Evolutionary conservation across 1,140 invertebrate species (phyloP).

Genomic region (Orussus abietinus): DNA sequence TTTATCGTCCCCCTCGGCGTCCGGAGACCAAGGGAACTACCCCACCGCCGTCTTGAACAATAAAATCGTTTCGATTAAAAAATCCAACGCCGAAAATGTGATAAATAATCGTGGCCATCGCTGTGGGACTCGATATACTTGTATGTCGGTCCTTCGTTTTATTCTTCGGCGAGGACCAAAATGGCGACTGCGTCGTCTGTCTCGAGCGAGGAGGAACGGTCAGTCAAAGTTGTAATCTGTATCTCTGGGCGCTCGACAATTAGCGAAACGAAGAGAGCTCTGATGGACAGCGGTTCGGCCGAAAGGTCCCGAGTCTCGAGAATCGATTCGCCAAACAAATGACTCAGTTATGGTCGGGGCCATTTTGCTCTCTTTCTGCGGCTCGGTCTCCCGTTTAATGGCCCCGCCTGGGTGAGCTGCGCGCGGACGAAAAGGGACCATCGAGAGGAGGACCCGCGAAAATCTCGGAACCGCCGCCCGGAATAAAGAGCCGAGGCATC

Average conservation of each 20-base stretch:
- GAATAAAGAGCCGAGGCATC: slow-evolving; percentile 19
- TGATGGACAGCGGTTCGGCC: slow-evolving; percentile 15
- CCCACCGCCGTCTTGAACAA: not conserved
- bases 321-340: slow-evolving; percentile 40
- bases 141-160: slow-evolving; percentile 1
- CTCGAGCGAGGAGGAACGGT: not conserved
- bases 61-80: too few relatives aligned
- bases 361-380: slow-evolving; percentile 8
- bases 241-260: slow-evolving; percentile 19
- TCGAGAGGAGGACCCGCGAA: slow-evolving; percentile 5
- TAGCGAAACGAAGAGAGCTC: slow-evolving; percentile 11
- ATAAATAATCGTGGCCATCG: not conserved
- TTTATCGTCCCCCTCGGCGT: not conserved
- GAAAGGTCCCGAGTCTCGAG: slow-evolving; percentile 18
- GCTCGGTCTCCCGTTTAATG: slow-evolving; percentile 23
- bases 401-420: slow-evolving; percentile 16
- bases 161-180: not conserved
- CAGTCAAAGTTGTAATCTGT: slow-evolving; percentile 21
- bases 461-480: slow-evolving; percentile 5
- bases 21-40: not conserved
- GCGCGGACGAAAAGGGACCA: slow-evolving; percentile 10
- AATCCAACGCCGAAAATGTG: too few relatives aligned
- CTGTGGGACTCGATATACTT: not conserved
- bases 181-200: too few relatives aligned
- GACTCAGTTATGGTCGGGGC: slow-evolving; percentile 30